Base-by-base conservation (phyloP, 2,888 invertebrate genomes). In the Ectemnius continuus region DNA sequence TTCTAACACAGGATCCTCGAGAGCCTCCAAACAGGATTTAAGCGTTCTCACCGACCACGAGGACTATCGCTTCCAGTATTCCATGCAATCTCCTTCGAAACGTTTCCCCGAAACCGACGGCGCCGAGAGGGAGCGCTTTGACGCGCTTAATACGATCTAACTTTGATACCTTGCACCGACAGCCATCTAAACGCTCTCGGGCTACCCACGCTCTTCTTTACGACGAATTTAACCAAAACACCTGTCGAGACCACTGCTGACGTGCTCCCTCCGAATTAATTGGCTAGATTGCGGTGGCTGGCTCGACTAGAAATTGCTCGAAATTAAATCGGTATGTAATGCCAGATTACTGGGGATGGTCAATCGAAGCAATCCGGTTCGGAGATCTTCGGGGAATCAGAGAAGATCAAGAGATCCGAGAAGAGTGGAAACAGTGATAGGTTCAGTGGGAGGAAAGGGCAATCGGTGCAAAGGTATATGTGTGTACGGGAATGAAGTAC, bases 1-100 rank as follows among this genome's bases (percentile, higher is more conserved):
- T 79, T 81, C 84, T 81, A 82, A 83, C 82, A 78, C 80, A 82
- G 84, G 86, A 86, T 86, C 86, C 84, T 84, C 83, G 78, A 84
- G 84, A 82, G 80, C 79, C 79, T 79, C 80, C 79, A 84, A 85
- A 86, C 83, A 84, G 79, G 79, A 83, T 87, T 87, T 84, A 70
- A 82, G 77, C 81, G 80, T 82, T 79, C 78, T 77, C 79, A 67
- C 75, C 71, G 75, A 65, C 71, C 82, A 79, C 75, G 71, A 82
- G 75, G 73, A 76, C 82, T 82, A 82, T 81, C 79, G 71, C 63
- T 73, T 75, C 62, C 75, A 63, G 72, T 76, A 76, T 76, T 68
- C 79, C 65, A 23, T 58, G 61, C 73, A 72, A 76, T 76, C 81
- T 81, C 73, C 70, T 60, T 70, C 68, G 11, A 68, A 75, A 69